Base-by-base conservation (phyloP, 2,113 vertebrate genomes). In the Syrmaticus mikado region DNA sequence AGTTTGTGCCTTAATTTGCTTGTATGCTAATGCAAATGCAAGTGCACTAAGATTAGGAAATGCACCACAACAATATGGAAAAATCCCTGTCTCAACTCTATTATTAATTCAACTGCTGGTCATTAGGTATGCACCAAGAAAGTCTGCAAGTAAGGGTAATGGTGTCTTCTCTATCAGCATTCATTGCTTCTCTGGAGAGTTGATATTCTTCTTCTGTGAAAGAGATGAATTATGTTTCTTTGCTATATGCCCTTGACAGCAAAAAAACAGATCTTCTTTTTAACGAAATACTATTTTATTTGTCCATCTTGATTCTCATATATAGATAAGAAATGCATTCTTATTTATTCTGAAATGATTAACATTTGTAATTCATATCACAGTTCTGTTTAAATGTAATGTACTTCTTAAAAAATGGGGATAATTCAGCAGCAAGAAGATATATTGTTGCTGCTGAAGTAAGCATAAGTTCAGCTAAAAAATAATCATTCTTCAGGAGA, bases 301-400 rank as follows among this genome's bases (percentile, higher is more conserved):
- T 93, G 67, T 92, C 92, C 78, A 74, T 93, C 55, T 41, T 91
- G 81, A 82, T 73, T 95, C 82, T 90, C 36, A 55, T 14, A 9
- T 80, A 91, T 91, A 91, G 53, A 75, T 68, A 92, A 94, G 87
- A 73, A 74, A 43, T 76, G 40, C 61, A 66, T 85, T 97, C 66
- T 68, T 80, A 72, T 91, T 97, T 92, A 71, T 89, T 96, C 88
- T 80, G 74, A 90, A 90, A 46, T 93, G 94, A 52, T 87, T 96
- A 72, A 67, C 48, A 82, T 97, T 96, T 89, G 52, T 87, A 96
- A 85, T 95, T 95, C 89, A 62, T 91, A 71, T 92, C 90, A 61
- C 76, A 85, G 64, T 84, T 92, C 90, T 96, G n/a, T 86, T 96
- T 94, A 96, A 94, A 94, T 96, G 94, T 62, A 68, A 96, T 94